Conservation (phyloP, 1,140 invertebrate species). For the Meloidogyne floridensis region DNA sequence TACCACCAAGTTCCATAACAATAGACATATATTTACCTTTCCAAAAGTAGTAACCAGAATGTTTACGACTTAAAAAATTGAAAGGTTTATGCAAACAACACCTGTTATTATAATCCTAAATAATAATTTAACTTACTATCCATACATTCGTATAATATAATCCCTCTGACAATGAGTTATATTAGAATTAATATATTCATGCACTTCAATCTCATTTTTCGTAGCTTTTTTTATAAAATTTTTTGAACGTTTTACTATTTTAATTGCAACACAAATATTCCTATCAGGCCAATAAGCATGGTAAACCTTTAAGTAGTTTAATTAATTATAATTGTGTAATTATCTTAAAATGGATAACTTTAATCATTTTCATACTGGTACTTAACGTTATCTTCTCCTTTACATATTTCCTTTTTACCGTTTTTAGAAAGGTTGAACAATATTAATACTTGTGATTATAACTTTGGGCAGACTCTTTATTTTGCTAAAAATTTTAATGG, state of each 20-base stretch:
- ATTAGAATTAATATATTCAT: background rate
- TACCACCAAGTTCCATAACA: background rate
- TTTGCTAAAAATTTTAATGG: too few relatives aligned
- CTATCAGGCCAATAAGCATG: background rate
- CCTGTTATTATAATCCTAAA: background rate
- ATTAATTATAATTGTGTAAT: too few relatives aligned
- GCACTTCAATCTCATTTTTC: background rate
- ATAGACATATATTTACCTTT: background rate
- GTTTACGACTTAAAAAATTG: too few relatives aligned
- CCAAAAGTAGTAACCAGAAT: background rate
- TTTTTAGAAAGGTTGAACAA: too few relatives aligned
- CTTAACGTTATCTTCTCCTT: too few relatives aligned
- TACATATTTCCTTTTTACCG: too few relatives aligned
- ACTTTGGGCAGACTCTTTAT: too few relatives aligned
- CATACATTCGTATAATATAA: background rate
- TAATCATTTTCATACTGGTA: too few relatives aligned
- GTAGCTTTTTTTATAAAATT: background rate
- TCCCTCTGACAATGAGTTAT: background rate
- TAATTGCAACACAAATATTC: background rate
- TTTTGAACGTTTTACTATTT: background rate
- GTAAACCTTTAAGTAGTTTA: background rate
- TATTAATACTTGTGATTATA: too few relatives aligned
- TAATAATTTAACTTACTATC: background rate
- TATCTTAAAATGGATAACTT: too few relatives aligned
- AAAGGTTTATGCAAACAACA: too few relatives aligned